Conservation (phyloP, 1,140 invertebrate genomes). For the Lucilia sericata region DNA sequence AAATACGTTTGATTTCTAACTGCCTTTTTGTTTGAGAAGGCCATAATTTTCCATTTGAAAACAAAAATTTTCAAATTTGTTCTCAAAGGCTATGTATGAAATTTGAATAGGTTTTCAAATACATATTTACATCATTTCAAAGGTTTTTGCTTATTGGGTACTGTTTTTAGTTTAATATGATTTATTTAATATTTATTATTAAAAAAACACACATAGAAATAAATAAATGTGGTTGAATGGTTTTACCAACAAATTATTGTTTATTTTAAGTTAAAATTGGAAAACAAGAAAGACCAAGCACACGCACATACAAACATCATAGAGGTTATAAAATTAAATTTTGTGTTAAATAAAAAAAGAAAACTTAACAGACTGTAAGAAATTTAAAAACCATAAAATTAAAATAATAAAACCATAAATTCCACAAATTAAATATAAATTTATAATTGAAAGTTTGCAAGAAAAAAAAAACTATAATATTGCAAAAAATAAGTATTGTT, state of each 20-base stretch:
- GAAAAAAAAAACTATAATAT: no score
- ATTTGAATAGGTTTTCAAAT: no score
- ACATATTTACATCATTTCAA: no score
- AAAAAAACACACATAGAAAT: not conserved
- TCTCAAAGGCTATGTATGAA: no score
- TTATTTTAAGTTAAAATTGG: no score
- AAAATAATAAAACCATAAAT: conserved; percentile 18
- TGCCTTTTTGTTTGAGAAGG: no score
- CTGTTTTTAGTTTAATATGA: not conserved
- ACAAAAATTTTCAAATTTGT: no score
- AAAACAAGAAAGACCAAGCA: not conserved
- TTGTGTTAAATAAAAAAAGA: not conserved
- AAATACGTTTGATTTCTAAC: no score
- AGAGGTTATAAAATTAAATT: not conserved
- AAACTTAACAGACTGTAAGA: conserved; percentile 11
- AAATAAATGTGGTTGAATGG: not conserved
- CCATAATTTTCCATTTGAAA: no score
- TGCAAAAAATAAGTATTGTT: no score
- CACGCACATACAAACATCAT: not conserved
- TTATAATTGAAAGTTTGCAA: not conserved
- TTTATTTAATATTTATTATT: conserved; percentile 13
- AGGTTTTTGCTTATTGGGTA: no score
- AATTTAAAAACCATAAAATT: conserved; percentile 18
- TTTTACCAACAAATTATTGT: not conserved
- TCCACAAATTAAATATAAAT: not conserved